Percentiles rank a stretch among this genome's conserved stretches.
Conservation (phyloP, 2,797 vertebrate genomes). For the Sitta carolinensis region DNA sequence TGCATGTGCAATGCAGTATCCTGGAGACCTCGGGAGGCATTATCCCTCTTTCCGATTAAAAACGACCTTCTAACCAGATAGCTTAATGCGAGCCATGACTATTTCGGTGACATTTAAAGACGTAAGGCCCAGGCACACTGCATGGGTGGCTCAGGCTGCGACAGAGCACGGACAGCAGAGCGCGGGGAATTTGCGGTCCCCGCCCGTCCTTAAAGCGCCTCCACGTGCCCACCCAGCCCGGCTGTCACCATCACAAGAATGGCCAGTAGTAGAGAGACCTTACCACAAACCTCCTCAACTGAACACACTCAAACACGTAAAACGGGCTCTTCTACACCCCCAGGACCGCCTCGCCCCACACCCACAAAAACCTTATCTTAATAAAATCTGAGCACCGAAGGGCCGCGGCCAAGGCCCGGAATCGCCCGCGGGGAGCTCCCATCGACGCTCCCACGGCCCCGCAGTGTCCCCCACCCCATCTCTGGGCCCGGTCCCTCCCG, state of each 20-base stretch:
- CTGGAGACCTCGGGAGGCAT: accelerated
- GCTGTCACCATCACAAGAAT: accelerated
- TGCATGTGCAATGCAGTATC: accelerated
- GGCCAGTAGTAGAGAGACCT: accelerated
- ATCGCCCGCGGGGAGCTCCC: neutral
- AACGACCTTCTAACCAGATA: accelerated
- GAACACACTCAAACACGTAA: neutral
- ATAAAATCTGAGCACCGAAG: accelerated
- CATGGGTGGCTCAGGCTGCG: accelerated
- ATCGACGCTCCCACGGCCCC: neutral
- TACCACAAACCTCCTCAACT: accelerated
- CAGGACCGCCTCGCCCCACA: too few species aligned
- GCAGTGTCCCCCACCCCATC: too few species aligned
- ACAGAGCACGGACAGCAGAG: neutral
- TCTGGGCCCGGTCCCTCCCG: too few species aligned
- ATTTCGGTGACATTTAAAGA: accelerated
- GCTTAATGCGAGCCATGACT: accelerated
- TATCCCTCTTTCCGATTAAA: accelerated
- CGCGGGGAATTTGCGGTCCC: neutral
- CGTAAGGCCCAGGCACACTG: accelerated
- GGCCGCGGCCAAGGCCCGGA: too few species aligned
- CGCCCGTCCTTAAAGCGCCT: neutral
- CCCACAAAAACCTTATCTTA: accelerated
- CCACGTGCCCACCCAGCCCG: too few species aligned
- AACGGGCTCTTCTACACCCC: too few species aligned